Evolutionary conservation across 2,888 invertebrate genomes (phyloP).

Genomic region (Cremastinae sp.): DNA sequence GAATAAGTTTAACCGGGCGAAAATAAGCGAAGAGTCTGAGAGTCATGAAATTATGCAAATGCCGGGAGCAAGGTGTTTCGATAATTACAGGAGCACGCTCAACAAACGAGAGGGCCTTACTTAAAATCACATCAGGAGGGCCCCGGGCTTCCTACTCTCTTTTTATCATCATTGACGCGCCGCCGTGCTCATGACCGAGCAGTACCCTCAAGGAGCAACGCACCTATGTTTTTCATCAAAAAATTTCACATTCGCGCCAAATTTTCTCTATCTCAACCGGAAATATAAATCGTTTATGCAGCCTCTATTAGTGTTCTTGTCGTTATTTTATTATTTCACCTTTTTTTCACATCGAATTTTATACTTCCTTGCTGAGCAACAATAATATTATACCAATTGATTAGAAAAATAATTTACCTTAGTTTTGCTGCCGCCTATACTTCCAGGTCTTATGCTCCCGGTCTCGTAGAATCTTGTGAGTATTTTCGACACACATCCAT

Average conservation of each 20-base stretch:
- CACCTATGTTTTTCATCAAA: not conserved
- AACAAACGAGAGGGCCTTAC: constrained; percentile 69
- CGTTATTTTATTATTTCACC: no score
- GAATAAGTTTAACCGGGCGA: constrained; percentile 42
- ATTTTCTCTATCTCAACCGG: no score
- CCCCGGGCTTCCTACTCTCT: constrained; percentile 55
- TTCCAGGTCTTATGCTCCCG: constrained; percentile 96
- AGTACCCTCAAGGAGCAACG: not conserved
- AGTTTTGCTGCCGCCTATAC: constrained; percentile 96
- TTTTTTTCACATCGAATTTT: no score
- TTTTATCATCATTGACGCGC: constrained; percentile 20
- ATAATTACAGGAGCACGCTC: constrained; percentile 72
- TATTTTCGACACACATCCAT: constrained; percentile 98
- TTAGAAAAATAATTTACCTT: constrained; percentile 85
- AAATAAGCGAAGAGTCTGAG: constrained; percentile 54
- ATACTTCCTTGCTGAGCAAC: no score
- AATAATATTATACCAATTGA: no score
- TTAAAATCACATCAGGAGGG: constrained; percentile 77
- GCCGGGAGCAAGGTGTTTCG: constrained; percentile 74
- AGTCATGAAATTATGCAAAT: constrained; percentile 76
- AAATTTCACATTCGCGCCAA: no score
- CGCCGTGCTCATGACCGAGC: constrained; percentile 4
- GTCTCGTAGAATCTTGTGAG: constrained; percentile 98
- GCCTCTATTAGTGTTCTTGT: no score
- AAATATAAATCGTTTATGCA: no score